Conservation (phyloP, 2,113 vertebrate species). For the Sialia sialis region DNA sequence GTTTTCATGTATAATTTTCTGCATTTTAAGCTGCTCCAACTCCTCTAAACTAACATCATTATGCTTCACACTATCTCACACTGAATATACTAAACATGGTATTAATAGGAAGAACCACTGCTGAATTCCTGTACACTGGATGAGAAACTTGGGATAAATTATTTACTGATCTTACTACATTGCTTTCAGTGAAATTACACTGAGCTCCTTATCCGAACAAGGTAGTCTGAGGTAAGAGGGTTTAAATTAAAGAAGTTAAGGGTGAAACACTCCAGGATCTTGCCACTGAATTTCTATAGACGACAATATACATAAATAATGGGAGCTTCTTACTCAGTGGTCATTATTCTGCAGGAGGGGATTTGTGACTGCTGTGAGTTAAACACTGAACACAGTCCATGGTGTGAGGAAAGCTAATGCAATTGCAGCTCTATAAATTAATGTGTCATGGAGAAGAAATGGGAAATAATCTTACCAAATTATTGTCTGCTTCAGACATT, state of each 20-base stretch:
- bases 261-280: neutral
- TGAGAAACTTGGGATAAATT: neutral
- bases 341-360: neutral
- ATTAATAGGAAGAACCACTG: neutral
- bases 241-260: neutral
- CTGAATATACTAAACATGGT: neutral
- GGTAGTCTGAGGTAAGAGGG: neutral
- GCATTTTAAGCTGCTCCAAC: neutral
- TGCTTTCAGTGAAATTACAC: neutral
- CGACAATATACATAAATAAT: neutral
- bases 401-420: neutral
- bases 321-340: neutral
- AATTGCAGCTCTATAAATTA: neutral
- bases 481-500: neutral
- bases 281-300: neutral
- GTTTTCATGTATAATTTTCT: neutral
- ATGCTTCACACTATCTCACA: neutral
- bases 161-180: neutral
- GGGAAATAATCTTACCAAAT: neutral
- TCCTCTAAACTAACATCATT: neutral
- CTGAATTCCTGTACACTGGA: neutral
- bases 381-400: neutral
- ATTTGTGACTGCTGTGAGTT: neutral
- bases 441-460: neutral
- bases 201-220: neutral